Base-by-base conservation (phyloP, 1,140 invertebrate genomes). In the Euborellia annulipes region DNA sequence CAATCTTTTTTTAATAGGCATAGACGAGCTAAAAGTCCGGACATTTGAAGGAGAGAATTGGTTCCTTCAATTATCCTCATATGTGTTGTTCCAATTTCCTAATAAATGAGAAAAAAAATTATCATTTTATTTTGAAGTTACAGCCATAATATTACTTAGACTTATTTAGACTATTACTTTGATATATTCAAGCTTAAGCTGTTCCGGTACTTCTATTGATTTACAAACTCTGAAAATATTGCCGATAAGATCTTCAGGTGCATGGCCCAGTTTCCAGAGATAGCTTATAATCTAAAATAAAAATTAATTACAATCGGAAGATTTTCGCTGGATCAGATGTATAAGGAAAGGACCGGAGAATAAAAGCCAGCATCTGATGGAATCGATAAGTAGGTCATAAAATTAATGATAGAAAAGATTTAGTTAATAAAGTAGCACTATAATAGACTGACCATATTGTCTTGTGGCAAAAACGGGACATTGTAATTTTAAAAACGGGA, bases 201-300 rank as follows among this genome's bases (percentile, higher is more conserved):
- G 71, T 63, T 95, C 91, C 39, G 78, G 68, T 51, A 90, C 78
- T 36, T 76, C 71, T 52, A 90, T 69, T 55, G 77, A 85, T 68
- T 97, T 97, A 60, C 82, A 81, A 9, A 97, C 90, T 54, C 86
- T 76, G 62, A 96, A 96, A 40, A 97, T 80, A 63, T 93, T 98
- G 44, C 77, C 78, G 50, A 98, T 87, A 36, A 98, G 88, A 69
- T 98, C 94, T 65, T 98, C 91, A 1, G 90, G 72, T 1, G 91
- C 90, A 65, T 98, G 98, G 1, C 94, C 94, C 43, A 95, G 68
- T 57, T 79, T 81, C 82, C 87, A 94, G 17, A 98, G 67, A 61
- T 91, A 82, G 11, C 77, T 71, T 56, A 97, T 74, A 22, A 91
- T 75, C 74, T 82, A 52, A 52, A 42, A 44, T 21, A 40, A 38